A percentile compares a stretch with the other conserved stretches of the same genome.
These are phyloP conservation scores for Nesidiocoris tenuis DNA, from an alignment of 2,888 invertebrate species.

Conservation along the genomic window DNA sequence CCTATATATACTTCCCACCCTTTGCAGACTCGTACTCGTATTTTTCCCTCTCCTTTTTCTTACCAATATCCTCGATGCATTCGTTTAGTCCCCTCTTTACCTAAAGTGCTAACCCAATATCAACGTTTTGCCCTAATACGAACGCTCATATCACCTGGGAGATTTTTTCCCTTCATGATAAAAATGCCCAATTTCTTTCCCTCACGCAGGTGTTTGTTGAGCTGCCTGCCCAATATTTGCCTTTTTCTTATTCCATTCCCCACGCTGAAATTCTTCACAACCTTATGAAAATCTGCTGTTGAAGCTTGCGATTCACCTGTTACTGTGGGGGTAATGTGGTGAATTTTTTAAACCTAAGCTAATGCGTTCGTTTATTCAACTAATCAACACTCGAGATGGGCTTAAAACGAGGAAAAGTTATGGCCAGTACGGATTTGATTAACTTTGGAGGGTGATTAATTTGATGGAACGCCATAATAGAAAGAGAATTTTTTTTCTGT, in stretches of 20 bases:
- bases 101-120: slow-evolving; percentile 25
- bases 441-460: too few species aligned
- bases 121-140: slow-evolving; percentile 36
- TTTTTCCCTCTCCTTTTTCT: slow-evolving; percentile 24
- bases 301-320: too few species aligned
- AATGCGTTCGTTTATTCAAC: too few species aligned
- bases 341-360: too few species aligned
- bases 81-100: slow-evolving; percentile 22
- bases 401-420: too few species aligned
- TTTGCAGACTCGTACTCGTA: slow-evolving; percentile 14
- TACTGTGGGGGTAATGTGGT: too few species aligned
- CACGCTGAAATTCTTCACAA: not conserved
- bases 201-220: not conserved
- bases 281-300: too few species aligned
- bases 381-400: too few species aligned
- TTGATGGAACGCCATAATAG: too few species aligned
- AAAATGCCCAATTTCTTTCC: slow-evolving; percentile 26
- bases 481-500: too few species aligned
- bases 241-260: slow-evolving; percentile 14
- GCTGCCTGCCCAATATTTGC: slow-evolving; percentile 26
- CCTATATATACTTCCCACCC: slow-evolving; percentile 10
- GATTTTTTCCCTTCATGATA: slow-evolving; percentile 16
- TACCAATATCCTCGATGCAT: slow-evolving; percentile 38
- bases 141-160: slow-evolving; percentile 25
- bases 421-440: too few species aligned